Evolutionary conservation across 2,888 invertebrate genomes (phyloP), one percentile per base, ranked within the genome.

Genomic region (Petrolisthes manimaculis): DNA sequence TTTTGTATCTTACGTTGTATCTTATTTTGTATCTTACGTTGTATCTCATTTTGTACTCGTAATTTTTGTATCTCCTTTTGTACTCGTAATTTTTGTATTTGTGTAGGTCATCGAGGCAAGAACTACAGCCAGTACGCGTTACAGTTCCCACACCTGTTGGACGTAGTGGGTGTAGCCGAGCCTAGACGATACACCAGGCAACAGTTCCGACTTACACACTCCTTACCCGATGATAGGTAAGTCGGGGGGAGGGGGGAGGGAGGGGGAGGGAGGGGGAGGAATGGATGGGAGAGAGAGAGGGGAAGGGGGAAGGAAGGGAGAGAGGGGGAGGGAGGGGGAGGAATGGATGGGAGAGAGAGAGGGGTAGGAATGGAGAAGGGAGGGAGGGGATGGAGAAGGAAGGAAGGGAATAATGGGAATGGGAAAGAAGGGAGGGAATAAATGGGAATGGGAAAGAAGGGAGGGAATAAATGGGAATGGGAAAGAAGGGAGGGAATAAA

Each of bases 101-200:
- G 37, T 37, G n/a, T n/a, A 89, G 89, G 89, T 55, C 91, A 91
- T 51, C 91, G 93, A 61, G 93, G 93, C 3, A 90, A 91, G 86
- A 91, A 90, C 9, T 93, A 93, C 91, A 90, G 92, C 8, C 78
- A 78, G 5, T 93, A 92, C 92, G 92, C 93, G 5, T 67, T 89
- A 4, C 81, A 91, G 8, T 92, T 90, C 81, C 93, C 93, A 21
- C 91, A 92, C 6, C 89, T 92, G 67, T 91, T 93, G 12, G 92
- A 92, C 92, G 92, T 93, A 89, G 90, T 91, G 6, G 91, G 84
- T 51, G 90, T 91, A 4, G 91, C 91, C 37, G 91, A 92, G 53
- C 90, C 91, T n/a, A 67, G 86, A 53, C 21, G 86, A 51, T 74
- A 88, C 51, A 82, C 79, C n/a, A 61, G 89, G 18, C 56, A 86